These are phyloP conservation scores for Strigops habroptila DNA, from an alignment of 2,113 vertebrate species.

Conservation along the genomic window DNA sequence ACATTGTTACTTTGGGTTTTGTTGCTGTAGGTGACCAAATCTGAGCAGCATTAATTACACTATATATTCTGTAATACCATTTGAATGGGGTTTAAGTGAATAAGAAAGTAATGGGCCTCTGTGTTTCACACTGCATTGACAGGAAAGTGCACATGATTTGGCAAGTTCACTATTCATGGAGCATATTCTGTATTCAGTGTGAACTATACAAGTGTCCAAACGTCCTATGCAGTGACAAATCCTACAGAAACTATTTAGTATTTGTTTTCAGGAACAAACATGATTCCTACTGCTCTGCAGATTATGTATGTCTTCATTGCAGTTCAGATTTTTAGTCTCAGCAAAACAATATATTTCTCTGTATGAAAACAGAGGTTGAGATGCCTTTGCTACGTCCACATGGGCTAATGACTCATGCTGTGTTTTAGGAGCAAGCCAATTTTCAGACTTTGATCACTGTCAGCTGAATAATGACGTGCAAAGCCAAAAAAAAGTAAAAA, in stretches of 20 bases:
- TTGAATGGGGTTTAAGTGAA: accelerated
- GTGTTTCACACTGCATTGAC: not conserved
- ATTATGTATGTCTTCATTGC: not conserved
- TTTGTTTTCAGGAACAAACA: not conserved
- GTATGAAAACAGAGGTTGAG: constrained; percentile 2
- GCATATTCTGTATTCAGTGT: not conserved
- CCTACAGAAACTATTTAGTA: not conserved
- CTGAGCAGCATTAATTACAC: not conserved
- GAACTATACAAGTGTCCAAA: not conserved
- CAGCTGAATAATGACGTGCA: not conserved
- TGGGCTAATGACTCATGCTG: not conserved
- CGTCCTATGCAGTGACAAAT: not conserved
- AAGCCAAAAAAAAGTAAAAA: not conserved
- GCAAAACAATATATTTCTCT: not conserved
- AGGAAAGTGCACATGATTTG: not conserved
- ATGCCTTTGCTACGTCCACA: not conserved
- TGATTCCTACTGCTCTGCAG: not conserved
- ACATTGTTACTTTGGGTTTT: not conserved
- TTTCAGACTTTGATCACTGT: not conserved
- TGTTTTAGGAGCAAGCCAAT: not conserved
- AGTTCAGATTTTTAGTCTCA: not conserved
- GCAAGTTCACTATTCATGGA: not conserved
- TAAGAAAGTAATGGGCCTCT: not conserved
- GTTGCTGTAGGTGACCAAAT: not conserved
- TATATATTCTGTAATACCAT: not conserved